Evolutionary conservation across 2,113 vertebrate species (phyloP).

Genomic region (Cebidichthys violaceus): DNA sequence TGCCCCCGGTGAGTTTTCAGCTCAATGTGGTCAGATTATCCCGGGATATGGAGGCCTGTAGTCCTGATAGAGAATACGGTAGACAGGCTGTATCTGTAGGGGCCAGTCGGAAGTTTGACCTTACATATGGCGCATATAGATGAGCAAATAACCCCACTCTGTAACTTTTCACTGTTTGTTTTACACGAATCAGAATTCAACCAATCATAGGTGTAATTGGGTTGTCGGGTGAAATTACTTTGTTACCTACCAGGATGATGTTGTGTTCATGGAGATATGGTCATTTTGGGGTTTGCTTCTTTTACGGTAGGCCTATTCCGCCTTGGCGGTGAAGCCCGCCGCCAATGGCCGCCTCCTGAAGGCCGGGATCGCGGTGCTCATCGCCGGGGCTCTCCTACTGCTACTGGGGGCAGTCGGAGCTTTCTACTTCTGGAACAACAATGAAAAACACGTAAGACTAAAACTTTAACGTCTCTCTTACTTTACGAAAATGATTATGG

Average conservation of each 20-base stretch:
- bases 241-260: too few species aligned
- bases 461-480: neutral
- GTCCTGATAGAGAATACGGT: neutral
- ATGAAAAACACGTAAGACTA: slow-evolving; percentile 87
- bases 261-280: neutral
- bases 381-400: slow-evolving; percentile 89
- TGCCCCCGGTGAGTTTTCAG: slow-evolving; percentile 88
- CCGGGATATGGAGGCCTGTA: neutral
- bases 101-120: neutral
- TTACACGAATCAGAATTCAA: neutral
- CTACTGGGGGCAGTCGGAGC: slow-evolving; percentile 91
- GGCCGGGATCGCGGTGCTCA: slow-evolving; percentile 88
- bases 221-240: neutral
- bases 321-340: slow-evolving; percentile 83
- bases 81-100: fast-evolving
- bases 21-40: neutral
- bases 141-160: neutral
- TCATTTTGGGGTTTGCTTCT: neutral
- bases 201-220: too few species aligned
- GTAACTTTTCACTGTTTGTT: neutral
- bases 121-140: neutral
- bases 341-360: slow-evolving; percentile 87
- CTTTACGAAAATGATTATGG: neutral
- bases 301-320: slow-evolving; percentile 77
- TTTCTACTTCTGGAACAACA: slow-evolving; percentile 95